Evolutionary conservation across 2,888 invertebrate species (phyloP).

Genomic region (Loripinus fragilis): DNA sequence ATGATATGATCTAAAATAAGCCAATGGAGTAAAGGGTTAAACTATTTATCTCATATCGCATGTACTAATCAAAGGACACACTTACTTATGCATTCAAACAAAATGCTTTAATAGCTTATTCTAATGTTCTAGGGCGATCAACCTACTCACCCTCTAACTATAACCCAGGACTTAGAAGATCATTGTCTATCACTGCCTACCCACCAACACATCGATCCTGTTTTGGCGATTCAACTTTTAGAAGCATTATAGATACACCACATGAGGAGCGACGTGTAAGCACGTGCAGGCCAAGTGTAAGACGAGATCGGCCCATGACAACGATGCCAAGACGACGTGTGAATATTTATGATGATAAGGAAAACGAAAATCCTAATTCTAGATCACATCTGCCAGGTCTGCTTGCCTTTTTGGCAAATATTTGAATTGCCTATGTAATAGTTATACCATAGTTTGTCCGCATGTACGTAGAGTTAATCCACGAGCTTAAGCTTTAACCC

Average conservation of each 20-base stretch:
- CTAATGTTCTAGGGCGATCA: constrained; percentile 63
- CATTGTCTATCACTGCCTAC: constrained; percentile 26
- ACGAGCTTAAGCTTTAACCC: too few relatives aligned
- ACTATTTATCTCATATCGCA: too few relatives aligned
- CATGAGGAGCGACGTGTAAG: constrained; percentile 9
- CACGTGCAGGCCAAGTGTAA: constrained; percentile 24
- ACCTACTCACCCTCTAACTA: constrained; percentile 66
- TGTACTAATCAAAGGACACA: too few relatives aligned
- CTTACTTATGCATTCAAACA: too few relatives aligned
- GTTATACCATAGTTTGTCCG: too few relatives aligned
- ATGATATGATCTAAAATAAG: too few relatives aligned
- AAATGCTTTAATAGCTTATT: too few relatives aligned
- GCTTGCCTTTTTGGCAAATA: not conserved
- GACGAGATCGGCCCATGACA: constrained; percentile 38
- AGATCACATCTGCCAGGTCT: constrained; percentile 9
- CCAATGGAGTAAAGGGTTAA: too few relatives aligned
- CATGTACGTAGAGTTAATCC: too few relatives aligned
- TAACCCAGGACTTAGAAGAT: constrained; percentile 54
- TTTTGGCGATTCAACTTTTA: constrained; percentile 18
- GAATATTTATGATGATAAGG: constrained; percentile 9
- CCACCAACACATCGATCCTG: constrained; percentile 29
- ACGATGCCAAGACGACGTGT: constrained; percentile 21
- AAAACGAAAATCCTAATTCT: not conserved
- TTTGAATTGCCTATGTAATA: too few relatives aligned
- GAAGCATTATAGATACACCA: not conserved